Conservation (phyloP, 1,140 invertebrate species). For the Aradophagus sp. region DNA sequence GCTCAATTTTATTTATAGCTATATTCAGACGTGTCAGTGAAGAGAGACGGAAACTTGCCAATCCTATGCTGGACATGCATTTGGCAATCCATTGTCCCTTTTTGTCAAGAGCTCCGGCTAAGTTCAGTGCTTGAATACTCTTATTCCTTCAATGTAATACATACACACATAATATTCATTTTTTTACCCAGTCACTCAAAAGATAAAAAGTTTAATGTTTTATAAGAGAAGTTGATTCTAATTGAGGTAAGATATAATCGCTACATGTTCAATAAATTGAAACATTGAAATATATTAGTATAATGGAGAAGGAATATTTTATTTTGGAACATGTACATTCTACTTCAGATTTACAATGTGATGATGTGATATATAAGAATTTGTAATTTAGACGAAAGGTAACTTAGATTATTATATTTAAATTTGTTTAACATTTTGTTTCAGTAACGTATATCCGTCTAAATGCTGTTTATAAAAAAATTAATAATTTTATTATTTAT, state of each 20-base stretch:
- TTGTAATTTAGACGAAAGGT: background rate
- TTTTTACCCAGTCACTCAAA: slow-evolving; percentile 30
- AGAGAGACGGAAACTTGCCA: no score
- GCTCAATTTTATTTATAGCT: no score
- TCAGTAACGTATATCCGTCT: no score
- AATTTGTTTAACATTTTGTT: no score
- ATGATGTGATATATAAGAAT: background rate
- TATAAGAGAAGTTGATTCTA: slow-evolving; percentile 21
- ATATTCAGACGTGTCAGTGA: no score
- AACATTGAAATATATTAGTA: background rate
- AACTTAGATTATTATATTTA: no score
- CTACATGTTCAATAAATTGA: background rate
- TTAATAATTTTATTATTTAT: no score
- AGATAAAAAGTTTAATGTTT: slow-evolving; percentile 41
- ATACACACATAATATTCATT: slow-evolving; percentile 13
- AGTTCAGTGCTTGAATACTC: slow-evolving; percentile 22
- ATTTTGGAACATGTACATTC: background rate
- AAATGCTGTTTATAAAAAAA: no score
- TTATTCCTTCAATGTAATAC: slow-evolving; percentile 4
- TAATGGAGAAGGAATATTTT: background rate
- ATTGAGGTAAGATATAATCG: slow-evolving; percentile 15
- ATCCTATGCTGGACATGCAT: no score
- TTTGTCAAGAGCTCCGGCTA: no score
- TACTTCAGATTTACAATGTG: background rate
- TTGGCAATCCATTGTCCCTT: no score